phyloP scores from a whole-genome alignment of 2,888 invertebrate genomes.

The Hypomecis atomaria region DNA sequence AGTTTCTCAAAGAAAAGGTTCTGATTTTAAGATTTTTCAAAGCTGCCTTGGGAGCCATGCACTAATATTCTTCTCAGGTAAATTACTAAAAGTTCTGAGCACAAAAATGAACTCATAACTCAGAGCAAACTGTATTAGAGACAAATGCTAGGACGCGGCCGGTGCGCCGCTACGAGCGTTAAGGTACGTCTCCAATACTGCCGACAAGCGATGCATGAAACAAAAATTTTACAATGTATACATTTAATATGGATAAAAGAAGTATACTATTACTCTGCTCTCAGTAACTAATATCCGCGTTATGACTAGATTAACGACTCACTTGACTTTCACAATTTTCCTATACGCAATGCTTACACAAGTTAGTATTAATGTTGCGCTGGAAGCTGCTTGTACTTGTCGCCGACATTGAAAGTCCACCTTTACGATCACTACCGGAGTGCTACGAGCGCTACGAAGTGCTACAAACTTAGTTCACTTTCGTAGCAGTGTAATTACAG shows the following conservation, averaged over 20 bases:
- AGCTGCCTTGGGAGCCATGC: background rate
- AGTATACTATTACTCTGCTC: background rate
- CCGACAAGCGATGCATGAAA: too few relatives aligned
- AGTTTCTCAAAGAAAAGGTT: too few relatives aligned
- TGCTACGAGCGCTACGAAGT: conserved; percentile 37
- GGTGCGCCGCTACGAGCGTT: conserved; percentile 18
- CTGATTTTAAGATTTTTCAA: background rate
- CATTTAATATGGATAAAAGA: too few relatives aligned
- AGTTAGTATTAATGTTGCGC: background rate
- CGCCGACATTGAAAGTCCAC: background rate
- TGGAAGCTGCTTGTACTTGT: background rate
- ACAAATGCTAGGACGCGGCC: conserved; percentile 54
- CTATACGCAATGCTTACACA: background rate
- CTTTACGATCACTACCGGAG: conserved; percentile 30
- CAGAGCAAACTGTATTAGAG: conserved; percentile 52
- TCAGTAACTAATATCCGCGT: too few relatives aligned
- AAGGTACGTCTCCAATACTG: background rate
- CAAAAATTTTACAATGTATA: too few relatives aligned
- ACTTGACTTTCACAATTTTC: too few relatives aligned
- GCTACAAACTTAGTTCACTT: conserved; percentile 56
- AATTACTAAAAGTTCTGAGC: conserved; percentile 43
- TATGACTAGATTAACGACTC: too few relatives aligned
- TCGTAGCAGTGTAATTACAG: conserved; percentile 61
- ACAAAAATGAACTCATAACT: conserved; percentile 59
- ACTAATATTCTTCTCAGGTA: conserved; percentile 22